phyloP scores from a whole-genome alignment of 2,113 vertebrate genomes.

The Podarcis cretensis region DNA sequence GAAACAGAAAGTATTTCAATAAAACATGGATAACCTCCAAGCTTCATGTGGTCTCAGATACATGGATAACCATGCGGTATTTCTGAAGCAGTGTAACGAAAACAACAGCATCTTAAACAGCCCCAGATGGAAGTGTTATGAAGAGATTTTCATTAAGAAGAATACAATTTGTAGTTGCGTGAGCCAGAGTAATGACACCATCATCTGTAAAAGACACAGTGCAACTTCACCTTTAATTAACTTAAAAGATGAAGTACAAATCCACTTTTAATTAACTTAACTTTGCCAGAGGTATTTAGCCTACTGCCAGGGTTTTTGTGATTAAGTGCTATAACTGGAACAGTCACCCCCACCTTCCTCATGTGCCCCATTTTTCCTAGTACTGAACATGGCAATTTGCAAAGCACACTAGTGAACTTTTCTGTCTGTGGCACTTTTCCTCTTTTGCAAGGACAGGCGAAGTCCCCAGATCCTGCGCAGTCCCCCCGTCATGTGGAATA shows the following conservation, averaged over 20 bases:
- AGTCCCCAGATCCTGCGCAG: too few species aligned
- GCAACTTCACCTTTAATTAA: not conserved
- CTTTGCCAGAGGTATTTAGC: not conserved
- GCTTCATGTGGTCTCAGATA: not conserved
- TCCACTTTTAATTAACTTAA: not conserved
- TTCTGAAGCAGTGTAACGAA: not conserved
- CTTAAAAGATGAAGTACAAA: not conserved
- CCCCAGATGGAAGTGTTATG: not conserved
- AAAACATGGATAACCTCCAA: not conserved
- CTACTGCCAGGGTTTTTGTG: not conserved
- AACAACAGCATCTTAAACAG: not conserved
- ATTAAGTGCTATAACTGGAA: not conserved
- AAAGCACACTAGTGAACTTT: too few species aligned
- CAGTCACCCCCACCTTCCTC: not conserved
- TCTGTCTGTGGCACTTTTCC: too few species aligned
- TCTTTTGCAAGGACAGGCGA: too few species aligned
- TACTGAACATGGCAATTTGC: not conserved
- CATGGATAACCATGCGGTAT: not conserved
- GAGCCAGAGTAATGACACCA: not conserved
- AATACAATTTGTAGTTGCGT: conserved; percentile 4
- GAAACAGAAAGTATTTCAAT: too few species aligned
- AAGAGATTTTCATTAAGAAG: conserved; percentile 1
- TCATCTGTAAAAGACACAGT: conserved; percentile 4
- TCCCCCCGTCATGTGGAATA: too few species aligned
- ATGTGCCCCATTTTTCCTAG: not conserved